Evolutionary conservation across 2,113 vertebrate genomes (phyloP).

Genomic region (Lagopus leucura): DNA sequence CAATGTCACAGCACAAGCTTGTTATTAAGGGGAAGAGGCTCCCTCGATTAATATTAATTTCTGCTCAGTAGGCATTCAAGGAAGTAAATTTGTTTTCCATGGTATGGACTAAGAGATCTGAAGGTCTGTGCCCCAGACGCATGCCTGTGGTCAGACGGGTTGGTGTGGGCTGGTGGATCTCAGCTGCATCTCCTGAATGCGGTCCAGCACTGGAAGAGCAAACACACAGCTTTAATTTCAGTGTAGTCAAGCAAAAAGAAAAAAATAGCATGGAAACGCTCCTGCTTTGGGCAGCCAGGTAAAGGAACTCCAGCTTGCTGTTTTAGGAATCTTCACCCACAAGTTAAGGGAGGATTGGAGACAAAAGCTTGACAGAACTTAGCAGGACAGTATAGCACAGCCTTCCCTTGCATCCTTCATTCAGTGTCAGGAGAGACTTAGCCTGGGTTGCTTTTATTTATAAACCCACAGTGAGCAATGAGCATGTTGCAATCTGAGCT

Average conservation of each 20-base stretch:
- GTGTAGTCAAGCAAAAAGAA: neutral
- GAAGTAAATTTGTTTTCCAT: neutral
- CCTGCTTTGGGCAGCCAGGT: neutral
- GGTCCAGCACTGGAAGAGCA: neutral
- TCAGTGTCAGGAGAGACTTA: neutral
- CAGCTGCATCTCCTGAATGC: rapidly evolving
- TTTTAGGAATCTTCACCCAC: neutral
- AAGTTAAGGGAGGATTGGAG: rapidly evolving
- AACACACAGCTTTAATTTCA: neutral
- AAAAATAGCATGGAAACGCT: neutral
- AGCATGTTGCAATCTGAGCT: neutral
- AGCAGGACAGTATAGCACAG: neutral
- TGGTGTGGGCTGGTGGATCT: neutral
- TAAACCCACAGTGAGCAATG: neutral
- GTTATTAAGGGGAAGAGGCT: neutral
- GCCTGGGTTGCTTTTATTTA: slow-evolving; percentile 32
- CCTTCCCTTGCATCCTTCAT: neutral
- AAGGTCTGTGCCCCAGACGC: neutral
- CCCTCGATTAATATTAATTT: slow-evolving; percentile 2
- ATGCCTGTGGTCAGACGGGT: neutral
- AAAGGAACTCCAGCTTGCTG: neutral
- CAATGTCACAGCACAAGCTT: neutral
- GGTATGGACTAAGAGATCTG: rapidly evolving
- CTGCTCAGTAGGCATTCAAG: slow-evolving; percentile 2
- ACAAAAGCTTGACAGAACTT: neutral